phyloP scores from a whole-genome alignment of 2,888 invertebrate species.

The Ormyrus rosae region DNA sequence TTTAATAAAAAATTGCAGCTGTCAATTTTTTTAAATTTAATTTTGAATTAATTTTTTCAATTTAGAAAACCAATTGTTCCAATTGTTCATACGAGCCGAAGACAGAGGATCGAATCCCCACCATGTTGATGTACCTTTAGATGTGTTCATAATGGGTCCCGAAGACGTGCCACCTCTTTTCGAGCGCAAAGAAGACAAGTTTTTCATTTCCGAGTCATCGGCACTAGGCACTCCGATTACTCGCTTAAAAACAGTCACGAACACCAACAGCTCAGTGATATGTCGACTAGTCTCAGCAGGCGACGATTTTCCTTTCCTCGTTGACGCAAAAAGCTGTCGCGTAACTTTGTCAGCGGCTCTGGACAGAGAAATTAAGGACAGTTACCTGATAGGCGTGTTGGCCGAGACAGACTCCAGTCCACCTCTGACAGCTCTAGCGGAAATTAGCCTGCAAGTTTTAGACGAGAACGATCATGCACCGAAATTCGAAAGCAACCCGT shows the following conservation, averaged over 20 bases:
- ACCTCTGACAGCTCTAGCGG: constrained; percentile 82
- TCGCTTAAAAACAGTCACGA: constrained; percentile 81
- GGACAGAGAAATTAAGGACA: constrained; percentile 85
- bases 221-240: constrained; percentile 83
- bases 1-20: background rate
- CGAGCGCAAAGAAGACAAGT: constrained; percentile 84
- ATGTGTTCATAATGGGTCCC: constrained; percentile 85
- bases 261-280: constrained; percentile 80
- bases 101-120: constrained; percentile 87
- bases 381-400: constrained; percentile 84
- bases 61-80: constrained; percentile 85
- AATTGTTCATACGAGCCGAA: constrained; percentile 92
- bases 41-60: constrained; percentile 33
- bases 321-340: constrained; percentile 84
- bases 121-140: constrained; percentile 89
- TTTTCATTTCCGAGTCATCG: constrained; percentile 88
- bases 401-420: constrained; percentile 86
- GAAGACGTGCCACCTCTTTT: constrained; percentile 85
- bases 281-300: constrained; percentile 81
- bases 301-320: constrained; percentile 80
- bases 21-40: constrained; percentile 12
- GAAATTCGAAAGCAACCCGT: constrained; percentile 89
- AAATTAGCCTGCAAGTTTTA: constrained; percentile 87
- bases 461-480: constrained; percentile 95
- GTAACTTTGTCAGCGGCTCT: constrained; percentile 85